phyloP scores from a whole-genome alignment of 92 coral and sea anemone species.

The Virgularia gustaviana region DNA sequence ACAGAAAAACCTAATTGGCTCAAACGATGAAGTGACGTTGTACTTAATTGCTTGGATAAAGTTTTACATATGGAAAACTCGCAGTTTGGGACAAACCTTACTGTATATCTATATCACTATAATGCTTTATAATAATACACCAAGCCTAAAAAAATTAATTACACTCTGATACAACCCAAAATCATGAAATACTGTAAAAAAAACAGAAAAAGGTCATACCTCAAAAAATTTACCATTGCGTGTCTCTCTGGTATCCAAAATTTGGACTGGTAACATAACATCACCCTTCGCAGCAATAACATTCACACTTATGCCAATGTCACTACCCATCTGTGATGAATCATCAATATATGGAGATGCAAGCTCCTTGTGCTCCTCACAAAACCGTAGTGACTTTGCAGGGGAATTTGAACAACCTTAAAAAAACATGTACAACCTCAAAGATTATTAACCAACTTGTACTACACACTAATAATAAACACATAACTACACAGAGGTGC shows the following conservation, averaged over 20 bases:
- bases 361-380: slow-evolving; percentile 8
- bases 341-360: slow-evolving; percentile 26
- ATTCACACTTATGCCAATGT: background rate
- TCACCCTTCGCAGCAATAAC: background rate
- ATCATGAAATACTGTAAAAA: too few species aligned
- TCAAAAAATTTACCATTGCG: slow-evolving; percentile 29
- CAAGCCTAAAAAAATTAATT: too few species aligned
- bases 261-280: slow-evolving; percentile 17
- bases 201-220: too few species aligned
- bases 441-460: background rate
- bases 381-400: slow-evolving; percentile 33
- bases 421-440: background rate
- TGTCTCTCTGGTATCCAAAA: slow-evolving; percentile 20
- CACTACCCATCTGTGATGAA: background rate
- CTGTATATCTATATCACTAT: too few species aligned
- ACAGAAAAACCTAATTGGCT: too few species aligned
- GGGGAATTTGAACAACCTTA: slow-evolving; percentile 52
- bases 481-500: too few species aligned
- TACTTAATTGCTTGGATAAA: too few species aligned
- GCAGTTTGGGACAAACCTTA: too few species aligned
- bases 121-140: too few species aligned
- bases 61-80: too few species aligned
- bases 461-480: background rate
- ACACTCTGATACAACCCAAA: too few species aligned
- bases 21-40: too few species aligned